Conservation (phyloP, 2,797 vertebrate species). For the Myripristis jacobus region DNA sequence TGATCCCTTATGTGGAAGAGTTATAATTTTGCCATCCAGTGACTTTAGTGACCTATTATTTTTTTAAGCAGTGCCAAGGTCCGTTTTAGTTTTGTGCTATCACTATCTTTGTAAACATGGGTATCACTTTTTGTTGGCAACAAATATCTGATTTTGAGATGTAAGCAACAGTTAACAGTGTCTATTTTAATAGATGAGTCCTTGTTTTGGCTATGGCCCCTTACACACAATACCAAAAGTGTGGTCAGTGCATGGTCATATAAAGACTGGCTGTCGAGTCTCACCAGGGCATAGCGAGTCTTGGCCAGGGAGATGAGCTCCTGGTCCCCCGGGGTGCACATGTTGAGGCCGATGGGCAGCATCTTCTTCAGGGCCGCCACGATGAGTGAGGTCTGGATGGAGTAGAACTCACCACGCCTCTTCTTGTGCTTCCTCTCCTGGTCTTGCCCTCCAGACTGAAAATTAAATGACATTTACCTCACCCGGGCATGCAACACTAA, state of each 20-base stretch:
- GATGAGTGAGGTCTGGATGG: conserved; percentile 97
- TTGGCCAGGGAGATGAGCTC: conserved; percentile 97
- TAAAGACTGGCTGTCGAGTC: conserved; percentile 31
- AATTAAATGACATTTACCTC: conserved; percentile 39
- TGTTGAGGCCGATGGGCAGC: conserved; percentile 99
- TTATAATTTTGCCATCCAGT: background rate
- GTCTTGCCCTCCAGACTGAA: conserved; percentile 96
- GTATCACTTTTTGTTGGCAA: too few relatives aligned
- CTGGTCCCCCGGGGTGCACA: conserved; percentile 98
- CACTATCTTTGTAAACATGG: too few relatives aligned
- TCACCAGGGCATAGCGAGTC: conserved; percentile 91
- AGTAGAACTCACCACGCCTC: conserved; percentile 95
- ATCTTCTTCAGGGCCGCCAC: conserved; percentile 98
- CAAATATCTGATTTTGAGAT: too few relatives aligned
- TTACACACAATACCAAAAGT: background rate
- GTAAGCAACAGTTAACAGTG: too few relatives aligned
- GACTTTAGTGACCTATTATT: background rate
- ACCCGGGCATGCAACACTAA: conserved; percentile 19
- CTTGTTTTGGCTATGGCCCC: background rate
- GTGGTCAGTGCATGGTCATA: background rate
- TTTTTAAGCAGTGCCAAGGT: too few relatives aligned
- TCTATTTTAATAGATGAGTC: too few relatives aligned
- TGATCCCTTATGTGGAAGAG: background rate
- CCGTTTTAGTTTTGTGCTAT: too few relatives aligned
- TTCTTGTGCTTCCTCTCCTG: conserved; percentile 97